Evolutionary conservation across 2,797 vertebrate species (phyloP), one percentile per base, ranked within the genome.

Genomic region (Pipistrellus pipistrellus): DNA sequence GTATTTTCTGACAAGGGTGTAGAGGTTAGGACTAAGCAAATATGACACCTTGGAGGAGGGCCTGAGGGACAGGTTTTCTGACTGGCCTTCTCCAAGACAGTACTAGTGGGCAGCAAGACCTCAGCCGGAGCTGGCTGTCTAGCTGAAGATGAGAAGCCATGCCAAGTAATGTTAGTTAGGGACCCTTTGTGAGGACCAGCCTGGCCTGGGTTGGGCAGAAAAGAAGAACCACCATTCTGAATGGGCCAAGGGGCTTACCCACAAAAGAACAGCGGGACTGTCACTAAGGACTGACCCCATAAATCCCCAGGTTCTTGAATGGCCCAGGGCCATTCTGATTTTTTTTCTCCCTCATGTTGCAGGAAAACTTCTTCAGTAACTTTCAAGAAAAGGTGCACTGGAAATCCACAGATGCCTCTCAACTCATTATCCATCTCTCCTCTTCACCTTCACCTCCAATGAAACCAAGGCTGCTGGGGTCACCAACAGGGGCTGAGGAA

Each of bases 301-400:
- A 73, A 84, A 7, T 48, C 23, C 8, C 30, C 51, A 5, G 7
- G 13, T 69, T 85, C 25, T 73, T 66, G 11, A 83, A 68, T 78
- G 57, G 27, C 35, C 41, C 27, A 71, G 78, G 32, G 55, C 53
- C 85, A 85, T 86, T 89, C 38, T 80, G 14, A 44, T 25, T 46
- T 89, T 93, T 44, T 73, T 91, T 73, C 57, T 66, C 30, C 18
- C 15, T 87, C 35, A 30, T 44, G 77, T 66, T 93, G 25, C 35
- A 72, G 18, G 46, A 90, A 53, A 48, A 5, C 12, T 62, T 73
- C 23, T 92, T 69, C 3, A n/a, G 46, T 23, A 62, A 85, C 27
- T 90, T 85, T 69, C 82, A 93, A 85, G 62, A 78, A 64, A 75
- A 20, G 2, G 38, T 64, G 9, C 4, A 10, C 11, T 73, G 30